Conservation (phyloP, 2,113 vertebrate genomes). For the Saguinus midas region DNA sequence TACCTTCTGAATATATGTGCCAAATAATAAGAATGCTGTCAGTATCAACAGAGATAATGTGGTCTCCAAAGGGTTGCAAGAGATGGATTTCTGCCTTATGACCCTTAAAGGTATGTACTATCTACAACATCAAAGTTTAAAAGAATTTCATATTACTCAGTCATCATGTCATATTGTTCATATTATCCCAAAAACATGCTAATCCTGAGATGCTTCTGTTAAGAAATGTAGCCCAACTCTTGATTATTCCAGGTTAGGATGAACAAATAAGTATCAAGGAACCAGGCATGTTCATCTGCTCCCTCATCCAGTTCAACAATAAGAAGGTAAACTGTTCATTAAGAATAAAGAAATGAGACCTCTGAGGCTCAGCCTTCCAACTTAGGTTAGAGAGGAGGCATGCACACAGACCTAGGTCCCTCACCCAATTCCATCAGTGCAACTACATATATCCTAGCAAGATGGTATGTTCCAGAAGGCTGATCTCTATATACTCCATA, state of each 20-base stretch:
- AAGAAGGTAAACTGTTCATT: not conserved
- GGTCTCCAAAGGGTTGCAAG: constrained; percentile 94
- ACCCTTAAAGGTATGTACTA: constrained; percentile 91
- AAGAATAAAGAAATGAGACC: not conserved
- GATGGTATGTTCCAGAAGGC: not conserved
- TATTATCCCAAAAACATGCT: not conserved
- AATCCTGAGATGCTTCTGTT: not conserved
- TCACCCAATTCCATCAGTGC: not conserved
- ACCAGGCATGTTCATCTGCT: not conserved
- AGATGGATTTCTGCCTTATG: constrained; percentile 91
- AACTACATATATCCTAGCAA: not conserved
- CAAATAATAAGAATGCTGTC: constrained; percentile 93
- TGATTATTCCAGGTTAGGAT: not conserved
- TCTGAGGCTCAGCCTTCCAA: not conserved
- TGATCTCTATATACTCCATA: not conserved
- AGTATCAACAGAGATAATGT: constrained; percentile 93
- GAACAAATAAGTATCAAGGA: not conserved
- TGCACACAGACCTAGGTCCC: not conserved
- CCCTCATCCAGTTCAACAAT: not conserved
- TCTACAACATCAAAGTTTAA: constrained; percentile 82
- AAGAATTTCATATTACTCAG: constrained; percentile 36
- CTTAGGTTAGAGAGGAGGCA: not conserved
- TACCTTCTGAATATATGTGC: constrained; percentile 92
- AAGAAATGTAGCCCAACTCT: constrained; percentile 17
- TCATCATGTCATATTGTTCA: not conserved